Conservation (phyloP, 2,888 invertebrate genomes). For the Cybosia mesomella region DNA sequence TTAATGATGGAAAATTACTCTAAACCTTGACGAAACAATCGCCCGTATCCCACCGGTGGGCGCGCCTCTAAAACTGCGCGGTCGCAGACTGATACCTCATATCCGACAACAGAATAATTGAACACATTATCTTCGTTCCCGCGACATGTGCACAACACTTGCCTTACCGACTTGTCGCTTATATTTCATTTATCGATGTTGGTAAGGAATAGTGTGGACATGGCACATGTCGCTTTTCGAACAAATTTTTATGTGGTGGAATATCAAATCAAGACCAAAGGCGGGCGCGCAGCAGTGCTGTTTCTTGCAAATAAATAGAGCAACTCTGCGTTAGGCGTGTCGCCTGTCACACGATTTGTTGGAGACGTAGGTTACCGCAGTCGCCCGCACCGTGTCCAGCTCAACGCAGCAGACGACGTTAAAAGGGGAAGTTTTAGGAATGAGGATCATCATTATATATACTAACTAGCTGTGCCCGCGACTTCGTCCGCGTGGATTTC, state of each 20-base stretch:
- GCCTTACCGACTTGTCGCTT: conserved; percentile 55
- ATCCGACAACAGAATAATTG: conserved; percentile 8
- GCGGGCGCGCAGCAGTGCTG: no score
- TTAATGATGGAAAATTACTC: conserved; percentile 6
- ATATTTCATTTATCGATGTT: conserved; percentile 58
- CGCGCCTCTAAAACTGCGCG: not conserved
- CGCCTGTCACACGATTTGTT: no score
- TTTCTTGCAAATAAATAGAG: no score
- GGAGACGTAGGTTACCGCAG: no score
- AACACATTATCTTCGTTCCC: conserved; percentile 3
- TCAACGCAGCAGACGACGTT: no score
- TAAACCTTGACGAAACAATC: conserved; percentile 4
- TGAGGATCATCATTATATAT: no score
- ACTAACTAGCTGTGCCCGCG: no score
- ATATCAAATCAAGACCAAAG: no score
- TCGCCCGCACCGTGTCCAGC: no score
- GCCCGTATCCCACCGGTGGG: conserved; percentile 7
- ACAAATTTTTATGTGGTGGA: not conserved
- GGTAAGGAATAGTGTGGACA: conserved; percentile 35
- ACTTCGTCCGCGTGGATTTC: no score
- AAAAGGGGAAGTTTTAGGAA: no score
- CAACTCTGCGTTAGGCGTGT: no score
- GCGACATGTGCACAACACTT: conserved; percentile 62
- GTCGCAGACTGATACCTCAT: conserved; percentile 9
- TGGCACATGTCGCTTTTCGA: not conserved